Evolutionary conservation across 1,140 invertebrate genomes (phyloP).

Genomic region (Scaptomyza graminum): DNA sequence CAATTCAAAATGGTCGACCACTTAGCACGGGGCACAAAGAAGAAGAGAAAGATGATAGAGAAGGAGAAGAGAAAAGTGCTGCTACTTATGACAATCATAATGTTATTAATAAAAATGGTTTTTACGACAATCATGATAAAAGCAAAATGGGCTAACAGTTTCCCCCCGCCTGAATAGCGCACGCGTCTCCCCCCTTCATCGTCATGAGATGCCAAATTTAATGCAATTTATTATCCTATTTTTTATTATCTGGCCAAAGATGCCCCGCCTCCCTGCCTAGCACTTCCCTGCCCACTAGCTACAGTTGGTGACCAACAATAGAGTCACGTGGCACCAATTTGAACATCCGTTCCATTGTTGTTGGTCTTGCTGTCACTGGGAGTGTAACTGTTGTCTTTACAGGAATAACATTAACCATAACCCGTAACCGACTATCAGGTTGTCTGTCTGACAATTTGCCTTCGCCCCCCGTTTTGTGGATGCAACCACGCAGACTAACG

Average conservation of each 20-base stretch:
- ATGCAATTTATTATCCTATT: constrained; percentile 84
- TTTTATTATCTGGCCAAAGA: constrained; percentile 75
- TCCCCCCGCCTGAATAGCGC: constrained; percentile 19
- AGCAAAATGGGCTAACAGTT: constrained; percentile 56
- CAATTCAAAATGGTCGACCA: constrained; percentile 31
- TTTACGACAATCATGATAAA: constrained; percentile 71
- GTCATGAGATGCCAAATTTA: constrained; percentile 75
- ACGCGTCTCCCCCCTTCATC: constrained; percentile 42
- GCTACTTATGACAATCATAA: constrained; percentile 62
- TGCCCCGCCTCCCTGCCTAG: constrained; percentile 14
- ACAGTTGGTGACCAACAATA: constrained; percentile 58
- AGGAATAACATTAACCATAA: constrained; percentile 63
- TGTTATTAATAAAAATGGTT: constrained; percentile 78
- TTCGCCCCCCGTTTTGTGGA: constrained; percentile 13
- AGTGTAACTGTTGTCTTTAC: constrained; percentile 44
- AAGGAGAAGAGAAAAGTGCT: background rate
- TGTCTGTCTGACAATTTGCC: constrained; percentile 16
- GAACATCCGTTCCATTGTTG: constrained; percentile 60
- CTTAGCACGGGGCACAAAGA: constrained; percentile 8
- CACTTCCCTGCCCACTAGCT: constrained; percentile 45
- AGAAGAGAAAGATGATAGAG: too few relatives aligned
- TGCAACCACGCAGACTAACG: constrained; percentile 7
- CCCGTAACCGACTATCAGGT: constrained; percentile 26
- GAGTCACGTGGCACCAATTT: constrained; percentile 82
- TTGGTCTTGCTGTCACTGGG: constrained; percentile 11